Percentiles rank a stretch among this genome's conserved stretches.
Evolutionary conservation across 1,140 invertebrate genomes (phyloP).

Genomic region (Bombus pascuorum): DNA sequence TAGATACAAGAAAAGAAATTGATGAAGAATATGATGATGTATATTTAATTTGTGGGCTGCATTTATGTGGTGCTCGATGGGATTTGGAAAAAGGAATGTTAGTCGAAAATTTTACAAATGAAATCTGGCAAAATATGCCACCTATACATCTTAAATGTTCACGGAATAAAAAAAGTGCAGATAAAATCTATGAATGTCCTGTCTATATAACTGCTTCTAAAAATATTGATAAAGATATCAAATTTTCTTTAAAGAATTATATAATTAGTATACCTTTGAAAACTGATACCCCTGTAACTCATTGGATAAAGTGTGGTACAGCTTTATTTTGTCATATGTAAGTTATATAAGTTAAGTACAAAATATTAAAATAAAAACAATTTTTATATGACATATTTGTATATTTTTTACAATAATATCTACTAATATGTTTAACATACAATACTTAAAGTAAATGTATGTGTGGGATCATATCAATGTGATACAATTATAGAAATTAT

Average conservation of each 20-base stretch:
- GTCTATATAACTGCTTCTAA: conserved; percentile 92
- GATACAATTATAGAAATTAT: neutral
- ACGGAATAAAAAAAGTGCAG: conserved; percentile 81
- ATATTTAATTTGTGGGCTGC: conserved; percentile 91
- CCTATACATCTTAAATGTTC: conserved; percentile 86
- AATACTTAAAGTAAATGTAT: neutral
- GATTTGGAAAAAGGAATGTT: conserved; percentile 84
- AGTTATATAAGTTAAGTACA: conserved; percentile 16
- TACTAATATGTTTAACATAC: neutral
- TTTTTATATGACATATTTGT: neutral
- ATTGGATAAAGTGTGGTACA: conserved; percentile 94
- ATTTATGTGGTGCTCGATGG: conserved; percentile 93
- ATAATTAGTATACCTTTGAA: conserved; percentile 89
- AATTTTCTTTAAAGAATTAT: conserved; percentile 90
- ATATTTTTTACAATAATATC: neutral
- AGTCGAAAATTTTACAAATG: conserved; percentile 89
- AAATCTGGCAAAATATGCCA: conserved; percentile 90
- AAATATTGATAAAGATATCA: conserved; percentile 85
- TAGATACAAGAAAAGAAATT: conserved; percentile 67
- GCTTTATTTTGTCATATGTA: conserved; percentile 89
- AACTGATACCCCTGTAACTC: conserved; percentile 85
- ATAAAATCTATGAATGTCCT: conserved; percentile 88
- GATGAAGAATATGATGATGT: conserved; percentile 82
- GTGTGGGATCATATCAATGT: neutral
- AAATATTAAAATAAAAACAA: conserved; percentile 1